Evolutionary conservation across 2,888 invertebrate species (phyloP), one percentile per base, ranked within the genome.

Genomic region (Cryptus viduatorius): DNA sequence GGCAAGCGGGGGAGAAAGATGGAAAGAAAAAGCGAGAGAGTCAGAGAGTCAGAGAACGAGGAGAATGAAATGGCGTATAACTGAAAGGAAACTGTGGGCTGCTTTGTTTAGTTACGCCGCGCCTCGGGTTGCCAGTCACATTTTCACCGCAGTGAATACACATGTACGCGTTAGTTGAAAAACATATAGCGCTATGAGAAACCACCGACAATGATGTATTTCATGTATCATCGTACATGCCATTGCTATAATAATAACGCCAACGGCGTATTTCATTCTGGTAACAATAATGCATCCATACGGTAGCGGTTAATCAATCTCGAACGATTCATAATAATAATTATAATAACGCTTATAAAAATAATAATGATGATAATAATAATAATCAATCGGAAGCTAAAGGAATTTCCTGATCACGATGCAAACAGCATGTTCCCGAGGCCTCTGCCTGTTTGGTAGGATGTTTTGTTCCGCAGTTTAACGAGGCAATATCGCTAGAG

Each of bases 81-180:
- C 81, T 85, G 85, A 84, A 85, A 87, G 87, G 84, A 86, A 86
- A 86, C 87, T 85, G 86, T 87, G 85, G 87, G 87, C 71, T 81
- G 87, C 87, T 87, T 87, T 87, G 87, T 87, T 86, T 72, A 86
- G 84, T 87, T 84, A 85, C 87, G 87, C 86, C 84, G 85, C 83
- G 82, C 79, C 79, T 79, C 82, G 64, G 82, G 77, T 84, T 69
- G 72, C 79, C 84, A 77, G 73, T 65, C 71, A 76, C 79, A 84
- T 82, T 84, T 82, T 79, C 79, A 68, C 84, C 29, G 50, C 75
- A 16, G 7, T 68, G 4, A 50, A 56, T 69, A 75, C 53, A 79
- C 59, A 65, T 78, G 59, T 72, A 77, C 53, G 19, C 24, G 46
- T 76, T 37, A 50, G 48, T 65, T 53, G 16, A 71, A 79, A 71